Evolutionary conservation across 1,140 invertebrate genomes (phyloP).

Genomic region (Bombus huntii): DNA sequence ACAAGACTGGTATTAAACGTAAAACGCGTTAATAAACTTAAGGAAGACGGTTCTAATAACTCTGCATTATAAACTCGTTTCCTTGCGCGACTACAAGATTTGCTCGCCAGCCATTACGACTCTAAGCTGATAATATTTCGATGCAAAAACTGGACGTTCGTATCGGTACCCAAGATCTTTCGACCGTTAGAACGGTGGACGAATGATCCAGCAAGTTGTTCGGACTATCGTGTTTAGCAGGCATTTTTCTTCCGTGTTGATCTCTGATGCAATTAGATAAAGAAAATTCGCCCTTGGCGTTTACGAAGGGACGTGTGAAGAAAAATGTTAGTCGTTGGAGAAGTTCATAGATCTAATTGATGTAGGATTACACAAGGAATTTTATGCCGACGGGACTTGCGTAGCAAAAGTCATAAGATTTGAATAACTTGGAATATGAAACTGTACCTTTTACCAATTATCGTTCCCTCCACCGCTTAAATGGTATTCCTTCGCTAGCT

Average conservation of each 20-base stretch:
- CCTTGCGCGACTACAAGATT: not conserved
- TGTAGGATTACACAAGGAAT: not conserved
- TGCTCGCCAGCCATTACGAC: not conserved
- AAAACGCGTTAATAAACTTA: conserved; percentile 26
- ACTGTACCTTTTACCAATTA: not conserved
- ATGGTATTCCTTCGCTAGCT: no score
- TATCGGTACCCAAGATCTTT: not conserved
- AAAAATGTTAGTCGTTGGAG: not conserved
- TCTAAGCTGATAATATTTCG: not conserved
- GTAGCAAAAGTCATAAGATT: not conserved
- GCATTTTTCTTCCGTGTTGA: not conserved
- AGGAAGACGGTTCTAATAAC: not conserved
- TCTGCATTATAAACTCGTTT: not conserved
- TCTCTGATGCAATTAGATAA: conserved; percentile 18
- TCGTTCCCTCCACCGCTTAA: not conserved
- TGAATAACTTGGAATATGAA: not conserved
- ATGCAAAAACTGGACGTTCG: not conserved
- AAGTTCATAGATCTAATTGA: not conserved
- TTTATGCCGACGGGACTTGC: not conserved
- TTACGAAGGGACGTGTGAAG: not conserved
- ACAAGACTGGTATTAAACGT: conserved; percentile 23
- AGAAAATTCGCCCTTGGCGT: not conserved
- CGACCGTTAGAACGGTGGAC: not conserved
- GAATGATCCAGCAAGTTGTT: not conserved
- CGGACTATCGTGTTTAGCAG: not conserved